These are phyloP conservation scores for Apteryx mantelli DNA, from an alignment of 2,113 vertebrate species.

Conservation along the genomic window DNA sequence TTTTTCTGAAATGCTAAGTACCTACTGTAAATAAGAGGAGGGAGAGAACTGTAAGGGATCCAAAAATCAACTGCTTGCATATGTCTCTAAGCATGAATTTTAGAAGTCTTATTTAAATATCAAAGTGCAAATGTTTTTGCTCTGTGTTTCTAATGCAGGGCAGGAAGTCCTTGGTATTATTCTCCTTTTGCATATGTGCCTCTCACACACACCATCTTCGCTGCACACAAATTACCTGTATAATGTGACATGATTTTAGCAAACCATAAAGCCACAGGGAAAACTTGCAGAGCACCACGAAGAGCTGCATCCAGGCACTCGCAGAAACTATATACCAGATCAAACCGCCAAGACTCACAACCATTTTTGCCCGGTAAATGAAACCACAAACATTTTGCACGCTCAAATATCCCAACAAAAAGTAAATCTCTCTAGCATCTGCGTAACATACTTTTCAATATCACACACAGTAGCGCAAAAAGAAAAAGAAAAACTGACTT, in stretches of 20 bases:
- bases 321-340: not conserved
- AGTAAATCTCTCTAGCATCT: not conserved
- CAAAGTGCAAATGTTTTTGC: not conserved
- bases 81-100: not conserved
- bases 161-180: not conserved
- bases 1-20: not conserved
- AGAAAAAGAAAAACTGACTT: not conserved
- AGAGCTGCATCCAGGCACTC: not conserved
- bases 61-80: slow-evolving; percentile 45
- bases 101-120: slow-evolving; percentile 40
- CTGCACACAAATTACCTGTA: not conserved
- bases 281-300: not conserved
- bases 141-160: not conserved
- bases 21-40: not conserved
- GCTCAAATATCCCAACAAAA: not conserved
- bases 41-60: not conserved
- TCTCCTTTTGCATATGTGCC: not conserved
- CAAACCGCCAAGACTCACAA: not conserved
- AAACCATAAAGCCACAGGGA: not conserved
- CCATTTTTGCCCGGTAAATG: not conserved
- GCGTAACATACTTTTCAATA: not conserved
- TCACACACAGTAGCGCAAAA: not conserved
- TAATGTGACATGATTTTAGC: not conserved
- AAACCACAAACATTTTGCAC: not conserved
- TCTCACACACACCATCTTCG: not conserved